Base-by-base conservation (phyloP, 2,888 invertebrate species). In the Cryptosula pallasiana region DNA sequence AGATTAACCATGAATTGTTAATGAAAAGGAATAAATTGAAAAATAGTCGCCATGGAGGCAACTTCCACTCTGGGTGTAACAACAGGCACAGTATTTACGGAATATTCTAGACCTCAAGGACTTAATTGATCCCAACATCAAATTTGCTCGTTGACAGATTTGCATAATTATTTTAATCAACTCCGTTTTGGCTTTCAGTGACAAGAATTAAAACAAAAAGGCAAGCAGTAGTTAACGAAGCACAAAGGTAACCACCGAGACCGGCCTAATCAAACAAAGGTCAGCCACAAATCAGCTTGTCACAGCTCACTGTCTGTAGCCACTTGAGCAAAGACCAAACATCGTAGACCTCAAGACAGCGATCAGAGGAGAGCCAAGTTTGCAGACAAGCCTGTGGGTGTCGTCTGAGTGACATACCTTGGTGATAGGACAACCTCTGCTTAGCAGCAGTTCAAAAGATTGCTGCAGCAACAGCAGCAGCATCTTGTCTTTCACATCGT, bases 341-440 rank as follows among this genome's bases (percentile, higher is more conserved):
- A n/a, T n/a, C n/a, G n/a, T n/a, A n/a, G n/a, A n/a, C n/a, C n/a
- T n/a, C n/a, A n/a, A n/a, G n/a, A n/a, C n/a, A n/a, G 20, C 45
- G 45, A 5, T 20, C 45, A 45, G 20, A 20, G 20, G 45, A 45
- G 45, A 45, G 5, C 9, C 45, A 45, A 13, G 5, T 45, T 45
- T 45, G 20, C 45, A 45, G 45, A n/a, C n/a, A n/a, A n/a, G n/a
- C n/a, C n/a, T n/a, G n/a, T n/a, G n/a, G n/a, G n/a, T n/a, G n/a
- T n/a, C n/a, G n/a, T n/a, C n/a, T n/a, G 20, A 20, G 20, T 45
- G 45, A 45, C 5, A 45, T 87, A 96, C 96, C 91, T 95, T 94
- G 86, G 96, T 95, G 75, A 96, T 87, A 32, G 96, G 95, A 83
- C 95, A 96, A 77, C 95, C 95, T 74, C 93, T 91, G 71, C 92